Conservation (phyloP, 2,113 vertebrate genomes). For the Chaetodon auriga region DNA sequence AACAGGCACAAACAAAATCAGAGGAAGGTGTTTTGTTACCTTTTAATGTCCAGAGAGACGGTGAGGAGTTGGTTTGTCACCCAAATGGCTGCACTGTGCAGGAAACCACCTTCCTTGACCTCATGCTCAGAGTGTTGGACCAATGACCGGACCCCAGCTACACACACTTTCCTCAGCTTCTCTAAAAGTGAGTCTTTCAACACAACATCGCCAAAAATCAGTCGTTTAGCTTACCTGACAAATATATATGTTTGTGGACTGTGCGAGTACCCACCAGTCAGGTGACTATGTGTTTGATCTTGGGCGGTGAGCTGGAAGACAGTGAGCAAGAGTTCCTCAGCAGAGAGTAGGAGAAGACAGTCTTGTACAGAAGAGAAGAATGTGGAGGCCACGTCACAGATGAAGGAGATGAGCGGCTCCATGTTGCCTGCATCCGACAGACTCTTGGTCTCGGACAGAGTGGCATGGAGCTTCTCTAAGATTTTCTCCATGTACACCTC, state of each 20-base stretch:
- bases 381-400: conserved; percentile 93
- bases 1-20: not conserved
- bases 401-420: conserved; percentile 90
- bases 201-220: conserved; percentile 6
- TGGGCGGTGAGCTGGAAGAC: conserved; percentile 94
- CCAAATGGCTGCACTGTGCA: conserved; percentile 90
- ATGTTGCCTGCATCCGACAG: conserved; percentile 91
- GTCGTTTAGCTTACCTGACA: not conserved
- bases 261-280: conserved; percentile 85
- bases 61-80: conserved; percentile 89
- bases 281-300: conserved; percentile 85
- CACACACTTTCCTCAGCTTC: conserved; percentile 90
- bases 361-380: conserved; percentile 94
- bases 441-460: conserved; percentile 90
- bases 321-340: conserved; percentile 93
- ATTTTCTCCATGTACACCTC: conserved; percentile 92
- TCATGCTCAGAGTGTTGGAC: conserved; percentile 81
- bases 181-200: conserved; percentile 87
- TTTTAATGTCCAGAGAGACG: conserved; percentile 86
- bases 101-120: conserved; percentile 86
- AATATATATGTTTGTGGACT: not conserved
- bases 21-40: conserved; percentile 80
- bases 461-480: conserved; percentile 91
- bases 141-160: conserved; percentile 88
- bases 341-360: conserved; percentile 89